These are phyloP conservation scores for Morpho achilles DNA, from an alignment of 2,888 invertebrate species.

Conservation along the genomic window DNA sequence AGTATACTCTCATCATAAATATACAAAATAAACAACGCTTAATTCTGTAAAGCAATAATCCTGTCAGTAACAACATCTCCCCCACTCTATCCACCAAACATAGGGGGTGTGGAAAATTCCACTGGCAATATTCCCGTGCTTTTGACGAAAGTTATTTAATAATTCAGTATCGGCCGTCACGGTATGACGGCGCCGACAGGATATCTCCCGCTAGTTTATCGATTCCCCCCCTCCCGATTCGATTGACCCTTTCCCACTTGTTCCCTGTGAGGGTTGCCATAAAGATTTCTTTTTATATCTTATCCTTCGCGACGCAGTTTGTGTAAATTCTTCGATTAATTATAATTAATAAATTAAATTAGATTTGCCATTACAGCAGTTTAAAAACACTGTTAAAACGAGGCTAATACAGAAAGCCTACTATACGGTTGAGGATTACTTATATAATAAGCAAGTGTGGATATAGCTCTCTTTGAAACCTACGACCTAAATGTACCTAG, in stretches of 20 bases:
- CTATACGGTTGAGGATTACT: too few relatives aligned
- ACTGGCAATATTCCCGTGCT: slow-evolving; percentile 2
- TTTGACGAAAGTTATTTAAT: slow-evolving; percentile 24
- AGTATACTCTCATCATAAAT: too few relatives aligned
- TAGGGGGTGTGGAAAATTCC: slow-evolving; percentile 11
- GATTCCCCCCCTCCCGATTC: slow-evolving; percentile 21
- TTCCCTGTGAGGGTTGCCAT: slow-evolving; percentile 42
- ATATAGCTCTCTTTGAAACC: too few relatives aligned
- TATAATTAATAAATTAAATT: too few relatives aligned
- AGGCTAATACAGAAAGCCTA: too few relatives aligned
- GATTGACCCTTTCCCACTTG: slow-evolving; percentile 50
- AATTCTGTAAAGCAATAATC: background rate
- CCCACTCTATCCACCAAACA: background rate
- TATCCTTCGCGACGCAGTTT: slow-evolving; percentile 15
- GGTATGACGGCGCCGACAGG: slow-evolving; percentile 23
- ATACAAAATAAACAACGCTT: too few relatives aligned
- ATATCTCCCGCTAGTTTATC: slow-evolving; percentile 10
- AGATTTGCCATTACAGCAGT: too few relatives aligned
- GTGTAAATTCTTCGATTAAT: slow-evolving; percentile 17
- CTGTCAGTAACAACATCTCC: background rate
- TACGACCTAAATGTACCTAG: too few relatives aligned
- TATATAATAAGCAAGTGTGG: too few relatives aligned
- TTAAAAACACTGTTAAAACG: too few relatives aligned
- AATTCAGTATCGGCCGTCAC: slow-evolving; percentile 24
- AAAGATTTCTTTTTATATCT: slow-evolving; percentile 4